Base-by-base conservation (phyloP, 2,888 invertebrate genomes). In the Entomobrya proxima region DNA sequence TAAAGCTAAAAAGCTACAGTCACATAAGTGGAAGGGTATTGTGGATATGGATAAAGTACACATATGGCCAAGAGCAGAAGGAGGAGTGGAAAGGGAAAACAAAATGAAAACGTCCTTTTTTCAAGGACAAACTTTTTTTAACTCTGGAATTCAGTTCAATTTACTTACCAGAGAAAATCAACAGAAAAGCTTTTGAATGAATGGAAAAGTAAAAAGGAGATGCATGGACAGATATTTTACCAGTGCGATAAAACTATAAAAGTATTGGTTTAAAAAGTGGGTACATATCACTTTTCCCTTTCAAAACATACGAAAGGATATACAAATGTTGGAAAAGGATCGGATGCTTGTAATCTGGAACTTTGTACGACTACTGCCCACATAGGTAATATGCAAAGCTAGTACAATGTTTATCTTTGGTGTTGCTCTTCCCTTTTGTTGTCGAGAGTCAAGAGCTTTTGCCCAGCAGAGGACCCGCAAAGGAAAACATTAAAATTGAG, bases 51-150 rank as follows among this genome's bases (percentile, higher is more conserved):
- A 32, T n/a, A 30, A 74, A 75, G 75, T 50, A 75, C 44, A 67
- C 21, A n/a, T 58, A 67, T 67, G 40, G 67, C n/a, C n/a, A n/a
- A n/a, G 37, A 24, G 40, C 21, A 35, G 21, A 13, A 37, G 21
- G 9, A 21, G 67, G 67, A 67, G 67, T 67, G 37, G 35, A 80
- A 69, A 30, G 58, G 40, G 30, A 80, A 80, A 52, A 40, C 13
- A 75, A 83, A 64, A 44, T 37, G 72, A 67, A 82, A 76, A 83
- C 67, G 76, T 64, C 83, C 35, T 30, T 32, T 61, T 81, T 82
- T 82, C 83, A 83, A 83, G 83, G 83, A 67, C 83, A 61, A 67
- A 76, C 76, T 76, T 52, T 58, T 76, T 76, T 37, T 44, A 32
- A 32, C 37, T 40, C 7, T 55, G 75, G 55, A 55, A 50, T 55